Conservation (phyloP, 2,888 invertebrate species). For the Sycophila texana region DNA sequence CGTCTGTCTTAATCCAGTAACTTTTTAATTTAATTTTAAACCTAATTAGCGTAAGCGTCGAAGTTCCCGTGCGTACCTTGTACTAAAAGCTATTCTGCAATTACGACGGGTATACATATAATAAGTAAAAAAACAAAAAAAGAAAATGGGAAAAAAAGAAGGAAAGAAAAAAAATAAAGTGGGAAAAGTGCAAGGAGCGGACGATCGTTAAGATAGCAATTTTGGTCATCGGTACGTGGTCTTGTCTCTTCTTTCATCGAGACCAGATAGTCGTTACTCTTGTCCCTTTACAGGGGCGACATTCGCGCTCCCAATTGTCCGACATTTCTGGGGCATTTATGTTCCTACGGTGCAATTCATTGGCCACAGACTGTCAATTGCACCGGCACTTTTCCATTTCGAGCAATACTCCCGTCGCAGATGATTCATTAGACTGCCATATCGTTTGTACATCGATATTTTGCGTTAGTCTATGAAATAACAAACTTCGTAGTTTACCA, state of each 20-base stretch:
- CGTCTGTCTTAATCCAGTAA: too few relatives aligned
- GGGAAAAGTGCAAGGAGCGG: not conserved
- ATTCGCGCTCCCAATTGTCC: not conserved
- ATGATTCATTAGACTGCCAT: too few relatives aligned
- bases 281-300: not conserved
- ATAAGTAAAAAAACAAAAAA: not conserved
- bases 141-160: not conserved
- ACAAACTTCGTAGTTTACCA: too few relatives aligned
- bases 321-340: not conserved
- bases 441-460: too few relatives aligned
- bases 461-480: too few relatives aligned
- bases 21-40: too few relatives aligned
- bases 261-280: conserved; percentile 53
- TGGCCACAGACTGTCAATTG: not conserved
- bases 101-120: not conserved
- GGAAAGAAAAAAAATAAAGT: conserved; percentile 16
- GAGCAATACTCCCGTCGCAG: not conserved
- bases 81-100: too few relatives aligned
- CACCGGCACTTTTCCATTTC: not conserved
- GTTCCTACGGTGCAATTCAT: not conserved
- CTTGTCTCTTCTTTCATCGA: conserved; percentile 56
- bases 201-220: conserved; percentile 57
- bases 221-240: conserved; percentile 56
- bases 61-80: too few relatives aligned
- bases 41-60: too few relatives aligned